These are phyloP conservation scores for Lasioglossum figueresi DNA, from an alignment of 2,888 invertebrate genomes.

Conservation along the genomic window DNA sequence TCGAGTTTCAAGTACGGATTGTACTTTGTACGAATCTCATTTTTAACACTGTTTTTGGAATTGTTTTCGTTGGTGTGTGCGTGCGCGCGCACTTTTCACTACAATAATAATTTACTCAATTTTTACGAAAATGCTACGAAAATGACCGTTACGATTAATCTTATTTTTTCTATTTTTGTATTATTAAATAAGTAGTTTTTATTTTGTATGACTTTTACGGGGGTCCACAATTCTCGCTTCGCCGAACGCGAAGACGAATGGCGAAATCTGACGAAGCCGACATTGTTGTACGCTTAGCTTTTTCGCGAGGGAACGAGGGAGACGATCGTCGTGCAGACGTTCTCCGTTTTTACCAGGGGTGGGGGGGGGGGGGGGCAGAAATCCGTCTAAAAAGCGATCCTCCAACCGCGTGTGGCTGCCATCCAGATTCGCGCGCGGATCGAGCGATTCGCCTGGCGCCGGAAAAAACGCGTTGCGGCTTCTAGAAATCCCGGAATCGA, in stretches of 20 bases:
- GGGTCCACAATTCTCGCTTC: constrained; percentile 10
- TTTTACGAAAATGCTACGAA: too few relatives aligned
- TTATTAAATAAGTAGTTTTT: too few relatives aligned
- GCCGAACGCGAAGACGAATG: constrained; percentile 42
- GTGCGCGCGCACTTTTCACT: too few relatives aligned
- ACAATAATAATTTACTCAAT: too few relatives aligned
- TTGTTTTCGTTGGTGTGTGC: too few relatives aligned
- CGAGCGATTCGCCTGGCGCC: constrained; percentile 40
- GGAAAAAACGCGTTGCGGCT: constrained; percentile 54
- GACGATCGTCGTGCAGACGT: constrained; percentile 38
- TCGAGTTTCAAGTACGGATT: neutral
- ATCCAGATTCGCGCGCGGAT: constrained; percentile 60
- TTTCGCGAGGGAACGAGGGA: constrained; percentile 18
- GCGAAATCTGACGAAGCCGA: constrained; percentile 53
- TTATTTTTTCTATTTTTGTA: too few relatives aligned
- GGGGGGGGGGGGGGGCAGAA: constrained; percentile 28
- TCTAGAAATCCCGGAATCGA: constrained; percentile 55
- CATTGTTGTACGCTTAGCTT: constrained; percentile 45
- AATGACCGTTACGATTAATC: too few relatives aligned
- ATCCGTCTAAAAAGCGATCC: constrained; percentile 58
- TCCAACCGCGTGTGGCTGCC: constrained; percentile 67
- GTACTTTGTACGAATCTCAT: neutral
- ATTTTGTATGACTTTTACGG: too few relatives aligned
- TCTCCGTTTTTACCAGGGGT: constrained; percentile 56
- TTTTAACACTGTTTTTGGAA: neutral